phyloP scores from a whole-genome alignment of 2,113 vertebrate species.

The Megaleporinus macrocephalus region DNA sequence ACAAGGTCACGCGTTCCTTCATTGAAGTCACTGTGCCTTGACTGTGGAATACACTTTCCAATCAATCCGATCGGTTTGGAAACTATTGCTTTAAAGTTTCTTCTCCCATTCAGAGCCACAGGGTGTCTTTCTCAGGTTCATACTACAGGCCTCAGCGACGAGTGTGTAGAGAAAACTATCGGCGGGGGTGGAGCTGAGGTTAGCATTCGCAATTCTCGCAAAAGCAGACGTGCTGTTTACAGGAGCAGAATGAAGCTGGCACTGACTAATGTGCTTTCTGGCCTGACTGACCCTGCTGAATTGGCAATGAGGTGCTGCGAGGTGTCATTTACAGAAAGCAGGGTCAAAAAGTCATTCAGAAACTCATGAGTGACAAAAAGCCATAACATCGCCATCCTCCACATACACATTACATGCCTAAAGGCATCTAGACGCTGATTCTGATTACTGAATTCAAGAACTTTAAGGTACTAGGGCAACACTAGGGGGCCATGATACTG shows the following conservation, averaged over 20 bases:
- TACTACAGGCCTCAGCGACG: not conserved
- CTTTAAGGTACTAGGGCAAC: too few relatives aligned
- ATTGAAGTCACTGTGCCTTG: not conserved
- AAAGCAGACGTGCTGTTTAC: constrained; percentile 17
- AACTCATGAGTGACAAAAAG: not conserved
- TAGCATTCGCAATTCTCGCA: constrained; percentile 1
- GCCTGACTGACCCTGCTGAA: not conserved
- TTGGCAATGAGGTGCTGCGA: not conserved
- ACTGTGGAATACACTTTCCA: not conserved
- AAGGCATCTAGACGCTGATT: too few relatives aligned
- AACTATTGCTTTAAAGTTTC: constrained; percentile 5
- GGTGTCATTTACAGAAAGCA: not conserved
- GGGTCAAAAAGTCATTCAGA: constrained; percentile 7
- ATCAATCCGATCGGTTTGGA: constrained; percentile 21
- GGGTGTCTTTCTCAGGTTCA: not conserved
- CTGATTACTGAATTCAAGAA: too few relatives aligned
- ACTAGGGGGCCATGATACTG: too few relatives aligned
- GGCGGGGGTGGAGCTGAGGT: constrained; percentile 32
- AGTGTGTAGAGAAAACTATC: not conserved
- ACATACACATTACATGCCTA: too few relatives aligned
- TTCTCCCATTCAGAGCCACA: not conserved
- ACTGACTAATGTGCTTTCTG: constrained; percentile 10
- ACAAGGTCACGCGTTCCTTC: not conserved
- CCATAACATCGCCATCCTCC: not conserved
- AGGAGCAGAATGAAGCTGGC: not conserved